Evolutionary conservation across 2,888 invertebrate species (phyloP), one percentile per base, ranked within the genome.

Genomic region (Synergus gifuensis): DNA sequence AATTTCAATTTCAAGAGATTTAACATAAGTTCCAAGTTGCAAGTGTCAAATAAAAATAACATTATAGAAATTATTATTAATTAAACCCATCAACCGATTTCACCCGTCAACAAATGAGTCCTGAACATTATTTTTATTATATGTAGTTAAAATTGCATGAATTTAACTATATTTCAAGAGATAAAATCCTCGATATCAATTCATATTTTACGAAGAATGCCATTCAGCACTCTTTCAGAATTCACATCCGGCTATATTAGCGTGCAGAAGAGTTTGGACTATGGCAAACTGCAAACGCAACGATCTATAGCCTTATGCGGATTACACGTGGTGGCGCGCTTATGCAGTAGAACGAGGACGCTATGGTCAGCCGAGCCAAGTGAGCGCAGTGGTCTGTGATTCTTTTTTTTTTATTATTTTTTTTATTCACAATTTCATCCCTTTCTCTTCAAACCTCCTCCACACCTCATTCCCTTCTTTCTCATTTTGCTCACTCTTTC

Each of bases 361-460:
- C 76, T 77, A 79, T 79, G 82, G 81, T 83, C 82, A 83, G 81
- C 80, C 77, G 12, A 54, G 36, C 73, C 73, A 5, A 22, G 44
- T 22, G 36, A 0, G 54, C 46, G 69, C 69, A 49, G 28, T 69
- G 69, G 69, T 73, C 36, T 49, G 73, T 54, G 54, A 73, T 36
- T 36, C 22, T 54, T 73, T 54, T 73, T 54, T n/a, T 49, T 73
- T 73, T 73, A 3, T 28, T 28, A 28, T 28, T 28, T n/a, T 49
- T 73, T 73, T 73, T 73, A 73, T 73, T 73, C 73, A 73, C 49
- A 73, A 49, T 73, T 81, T 64, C 76, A 81, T 82, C 40, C 14
- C 49, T 28, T 58, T 66, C 78, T 82, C 80, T 69, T 11, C 66
- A 40, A 46, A 62, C 76, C 64, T 67, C 76, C 60, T 63, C 58